A percentile compares a stretch with the other conserved stretches of the same genome.
These are phyloP conservation scores for Heterotilapia buettikoferi DNA, from an alignment of 2,113 vertebrate species.

Conservation along the genomic window DNA sequence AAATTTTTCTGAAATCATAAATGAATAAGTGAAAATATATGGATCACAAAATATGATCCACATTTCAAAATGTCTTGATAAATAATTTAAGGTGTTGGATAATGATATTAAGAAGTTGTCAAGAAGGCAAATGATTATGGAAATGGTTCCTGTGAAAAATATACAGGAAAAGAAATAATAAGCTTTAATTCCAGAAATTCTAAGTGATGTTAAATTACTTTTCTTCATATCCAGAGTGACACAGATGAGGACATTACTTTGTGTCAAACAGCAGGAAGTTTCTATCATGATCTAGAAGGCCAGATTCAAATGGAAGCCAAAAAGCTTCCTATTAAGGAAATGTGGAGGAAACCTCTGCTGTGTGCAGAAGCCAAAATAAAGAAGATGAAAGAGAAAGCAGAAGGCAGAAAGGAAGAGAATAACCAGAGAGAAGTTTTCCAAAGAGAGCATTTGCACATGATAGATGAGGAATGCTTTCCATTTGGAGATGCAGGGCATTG, in stretches of 20 bases:
- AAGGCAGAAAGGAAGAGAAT: not conserved
- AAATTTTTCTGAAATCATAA: not conserved
- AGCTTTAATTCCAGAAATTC: not conserved
- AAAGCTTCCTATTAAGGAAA: not conserved
- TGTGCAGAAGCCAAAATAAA: not conserved
- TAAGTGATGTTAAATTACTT: not conserved
- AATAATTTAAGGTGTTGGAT: not conserved
- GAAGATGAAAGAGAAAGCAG: not conserved
- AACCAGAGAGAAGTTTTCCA: not conserved
- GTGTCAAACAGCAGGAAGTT: not conserved
- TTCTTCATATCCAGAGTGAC: not conserved
- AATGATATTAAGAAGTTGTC: not conserved
- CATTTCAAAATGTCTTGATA: not conserved
- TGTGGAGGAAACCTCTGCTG: not conserved
- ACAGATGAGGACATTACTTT: not conserved
- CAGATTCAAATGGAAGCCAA: not conserved
- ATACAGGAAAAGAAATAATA: not conserved
- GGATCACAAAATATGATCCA: not conserved
- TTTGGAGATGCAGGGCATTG: not conserved
- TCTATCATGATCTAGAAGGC: not conserved
- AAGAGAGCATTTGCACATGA: not conserved
- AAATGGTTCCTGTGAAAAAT: not conserved
- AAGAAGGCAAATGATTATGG: not conserved
- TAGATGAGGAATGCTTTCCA: not conserved
- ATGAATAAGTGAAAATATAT: not conserved